These are phyloP conservation scores for Aphelenchoides fujianensis DNA, from an alignment of 1,140 invertebrate species.

Conservation along the genomic window DNA sequence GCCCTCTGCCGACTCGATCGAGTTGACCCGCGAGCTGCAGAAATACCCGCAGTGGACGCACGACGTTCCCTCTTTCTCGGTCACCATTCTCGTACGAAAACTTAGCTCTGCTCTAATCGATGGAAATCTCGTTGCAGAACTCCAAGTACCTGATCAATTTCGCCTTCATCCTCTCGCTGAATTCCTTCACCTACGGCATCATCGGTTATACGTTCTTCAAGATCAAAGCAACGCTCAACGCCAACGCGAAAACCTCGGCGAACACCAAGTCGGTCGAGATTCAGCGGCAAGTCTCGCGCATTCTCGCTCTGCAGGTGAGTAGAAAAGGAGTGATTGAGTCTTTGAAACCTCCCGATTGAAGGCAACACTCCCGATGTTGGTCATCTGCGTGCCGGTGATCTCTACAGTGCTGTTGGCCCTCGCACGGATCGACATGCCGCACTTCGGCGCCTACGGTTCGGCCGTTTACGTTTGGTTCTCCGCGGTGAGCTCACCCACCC, in stretches of 20 bases:
- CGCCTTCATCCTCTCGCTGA: neutral
- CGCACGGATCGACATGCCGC: neutral
- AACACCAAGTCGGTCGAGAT: neutral
- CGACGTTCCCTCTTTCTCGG: neutral
- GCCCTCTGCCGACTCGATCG: neutral
- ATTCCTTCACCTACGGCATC: neutral
- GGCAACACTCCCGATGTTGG: neutral
- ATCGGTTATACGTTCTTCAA: neutral
- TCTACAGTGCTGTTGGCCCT: neutral
- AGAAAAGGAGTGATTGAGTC: too few species aligned
- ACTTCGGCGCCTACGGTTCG: neutral
- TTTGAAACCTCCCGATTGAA: too few species aligned
- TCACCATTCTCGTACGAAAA: constrained; percentile 1
- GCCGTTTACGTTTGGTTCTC: neutral
- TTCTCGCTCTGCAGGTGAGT: neutral
- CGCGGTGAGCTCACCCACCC: neutral
- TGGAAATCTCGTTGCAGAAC: neutral
- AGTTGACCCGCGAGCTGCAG: neutral
- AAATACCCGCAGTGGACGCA: neutral
- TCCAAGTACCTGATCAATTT: neutral
- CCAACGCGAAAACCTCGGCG: neutral
- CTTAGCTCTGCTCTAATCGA: too few species aligned
- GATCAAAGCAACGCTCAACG: neutral
- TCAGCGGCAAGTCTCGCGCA: neutral
- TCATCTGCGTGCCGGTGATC: neutral